These are phyloP conservation scores for Limnephilus marmoratus DNA, from an alignment of 2,888 invertebrate species.

Conservation along the genomic window DNA sequence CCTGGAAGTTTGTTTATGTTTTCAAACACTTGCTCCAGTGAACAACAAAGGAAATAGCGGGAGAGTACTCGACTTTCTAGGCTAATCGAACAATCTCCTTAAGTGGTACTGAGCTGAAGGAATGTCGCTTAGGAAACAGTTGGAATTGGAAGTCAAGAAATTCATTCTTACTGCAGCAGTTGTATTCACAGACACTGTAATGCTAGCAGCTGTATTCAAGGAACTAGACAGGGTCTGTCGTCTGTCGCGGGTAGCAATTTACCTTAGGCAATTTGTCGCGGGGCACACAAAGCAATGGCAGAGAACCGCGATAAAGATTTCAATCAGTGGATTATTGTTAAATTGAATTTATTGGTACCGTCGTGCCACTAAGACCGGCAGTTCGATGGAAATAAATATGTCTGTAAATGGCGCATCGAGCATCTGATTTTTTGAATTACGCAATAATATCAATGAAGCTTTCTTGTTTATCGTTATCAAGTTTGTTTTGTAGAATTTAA, in stretches of 20 bases:
- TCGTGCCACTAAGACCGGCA: too few relatives aligned
- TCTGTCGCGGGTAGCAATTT: neutral
- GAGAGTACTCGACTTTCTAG: neutral
- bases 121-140: conserved; percentile 44
- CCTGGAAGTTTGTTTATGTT: neutral
- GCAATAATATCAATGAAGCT: too few relatives aligned
- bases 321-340: neutral
- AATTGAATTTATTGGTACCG: neutral
- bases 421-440: too few relatives aligned
- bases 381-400: neutral
- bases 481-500: too few relatives aligned
- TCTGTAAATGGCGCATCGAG: neutral
- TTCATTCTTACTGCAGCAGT: conserved; percentile 25
- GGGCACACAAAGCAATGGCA: neutral
- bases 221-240: neutral
- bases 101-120: conserved; percentile 35
- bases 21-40: neutral
- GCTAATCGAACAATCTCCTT: conserved; percentile 41
- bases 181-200: neutral
- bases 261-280: neutral
- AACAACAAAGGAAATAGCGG: neutral
- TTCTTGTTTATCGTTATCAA: too few relatives aligned
- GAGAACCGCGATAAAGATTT: neutral
- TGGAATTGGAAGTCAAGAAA: conserved; percentile 36
- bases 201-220: neutral